A percentile compares a stretch with the other conserved stretches of the same genome.
Evolutionary conservation across 2,888 invertebrate species (phyloP).

Genomic region (Pollenia angustigena): DNA sequence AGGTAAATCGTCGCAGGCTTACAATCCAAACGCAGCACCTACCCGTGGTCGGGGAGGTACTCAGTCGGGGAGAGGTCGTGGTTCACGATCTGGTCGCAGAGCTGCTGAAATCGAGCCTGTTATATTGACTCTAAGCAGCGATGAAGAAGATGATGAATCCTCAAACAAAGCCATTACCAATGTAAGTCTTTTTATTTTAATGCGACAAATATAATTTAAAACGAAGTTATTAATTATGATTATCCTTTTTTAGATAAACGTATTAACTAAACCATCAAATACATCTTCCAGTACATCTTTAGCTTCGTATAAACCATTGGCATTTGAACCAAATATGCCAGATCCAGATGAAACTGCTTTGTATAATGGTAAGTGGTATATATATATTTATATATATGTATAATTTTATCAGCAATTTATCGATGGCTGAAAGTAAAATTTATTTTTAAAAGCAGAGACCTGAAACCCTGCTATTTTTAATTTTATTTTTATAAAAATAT

Average conservation of each 20-base stretch:
- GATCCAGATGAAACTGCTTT: slow-evolving; percentile 80
- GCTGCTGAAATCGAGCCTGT: slow-evolving; percentile 88
- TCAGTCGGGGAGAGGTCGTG: slow-evolving; percentile 81
- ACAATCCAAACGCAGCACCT: slow-evolving; percentile 63
- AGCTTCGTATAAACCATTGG: slow-evolving; percentile 77
- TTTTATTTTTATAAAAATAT: no score
- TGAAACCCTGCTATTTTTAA: no score
- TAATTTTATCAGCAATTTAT: no score
- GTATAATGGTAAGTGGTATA: slow-evolving; percentile 79
- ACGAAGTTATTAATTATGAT: not conserved
- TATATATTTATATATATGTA: no score
- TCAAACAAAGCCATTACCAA: slow-evolving; percentile 77
- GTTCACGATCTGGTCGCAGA: slow-evolving; percentile 82
- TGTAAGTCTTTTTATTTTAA: slow-evolving; percentile 74
- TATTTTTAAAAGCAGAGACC: no score
- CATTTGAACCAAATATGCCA: slow-evolving; percentile 81
- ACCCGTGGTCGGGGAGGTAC: slow-evolving; percentile 76
- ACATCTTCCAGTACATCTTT: slow-evolving; percentile 53
- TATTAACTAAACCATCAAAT: slow-evolving; percentile 55
- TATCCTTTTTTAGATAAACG: slow-evolving; percentile 40
- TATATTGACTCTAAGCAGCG: slow-evolving; percentile 89
- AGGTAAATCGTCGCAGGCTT: slow-evolving; percentile 57
- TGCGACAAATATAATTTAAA: not conserved
- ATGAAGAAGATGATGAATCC: slow-evolving; percentile 86
- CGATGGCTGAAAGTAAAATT: no score